Base-by-base conservation (phyloP, 2,888 invertebrate genomes). In the Lordiphosa fenestrarum region DNA sequence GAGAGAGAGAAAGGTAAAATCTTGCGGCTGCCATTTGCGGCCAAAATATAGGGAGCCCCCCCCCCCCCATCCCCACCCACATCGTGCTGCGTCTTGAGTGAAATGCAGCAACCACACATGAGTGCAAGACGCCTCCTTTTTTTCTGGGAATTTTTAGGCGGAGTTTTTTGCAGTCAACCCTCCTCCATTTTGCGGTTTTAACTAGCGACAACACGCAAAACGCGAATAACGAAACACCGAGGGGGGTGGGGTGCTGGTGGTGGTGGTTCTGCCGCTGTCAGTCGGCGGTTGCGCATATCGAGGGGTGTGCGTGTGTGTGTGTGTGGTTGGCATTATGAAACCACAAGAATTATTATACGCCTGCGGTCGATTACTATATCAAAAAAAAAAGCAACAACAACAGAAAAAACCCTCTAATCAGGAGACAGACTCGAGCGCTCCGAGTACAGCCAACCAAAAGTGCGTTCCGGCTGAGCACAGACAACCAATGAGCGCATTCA, bases 11-110 rank as follows among this genome's bases (percentile, higher is more conserved):
- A 51, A 38, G 53, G 36, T 52, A 38, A 77, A 73, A 67, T 75
- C 77, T 87, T 87, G 87, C 69, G 87, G 87, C 87, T 85, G 65
- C 74, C 85, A 80, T 83, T 87, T 87, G 87, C 67, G 87, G 87
- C 87, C 69, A 72, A 47, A 80, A 84, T 77, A 85, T 77, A 85
- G 30, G 30, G 30, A n/a, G 3, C 9, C 13, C 2, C 47, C 23
- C 10, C 25, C 6, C 6, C 2, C 1, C 25, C 25, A 15, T 1
- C 6, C 25, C 6, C 6, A 7, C 6, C 13, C 37, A 12, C 12
- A 1, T 6, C 7, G 9, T n/a, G 15, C n/a, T 38, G 21, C 7
- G 47, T 47, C 51, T 59, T 68, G 82, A 71, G 81, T 73, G 76
- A 68, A 62, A 80, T 73, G 72, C 61, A 2, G 69, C 66, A 66